These are phyloP conservation scores for Dorcus hopei DNA, from an alignment of 2,888 invertebrate species.

Conservation along the genomic window DNA sequence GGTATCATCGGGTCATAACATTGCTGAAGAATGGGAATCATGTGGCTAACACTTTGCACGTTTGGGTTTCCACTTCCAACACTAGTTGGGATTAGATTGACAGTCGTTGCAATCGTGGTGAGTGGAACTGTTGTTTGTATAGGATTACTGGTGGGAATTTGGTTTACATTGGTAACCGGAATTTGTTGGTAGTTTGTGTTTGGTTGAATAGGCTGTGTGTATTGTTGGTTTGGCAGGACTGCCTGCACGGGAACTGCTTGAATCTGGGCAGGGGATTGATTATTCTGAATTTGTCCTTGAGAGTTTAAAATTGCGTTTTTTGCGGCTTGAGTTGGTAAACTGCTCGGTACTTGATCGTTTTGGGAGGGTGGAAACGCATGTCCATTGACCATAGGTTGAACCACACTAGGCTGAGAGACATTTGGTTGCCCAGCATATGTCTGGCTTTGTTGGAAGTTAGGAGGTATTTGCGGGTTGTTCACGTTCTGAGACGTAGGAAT, in stretches of 20 bases:
- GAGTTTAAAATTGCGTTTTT: slow-evolving; percentile 40
- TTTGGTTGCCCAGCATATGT: slow-evolving; percentile 43
- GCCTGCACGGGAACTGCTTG: slow-evolving; percentile 21
- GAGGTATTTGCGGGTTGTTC: slow-evolving; percentile 23
- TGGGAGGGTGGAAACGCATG: slow-evolving; percentile 39
- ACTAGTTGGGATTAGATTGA: slow-evolving; percentile 11
- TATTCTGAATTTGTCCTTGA: slow-evolving; percentile 22
- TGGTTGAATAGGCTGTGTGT: slow-evolving; percentile 4
- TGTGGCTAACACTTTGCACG: slow-evolving; percentile 20
- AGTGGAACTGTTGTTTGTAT: slow-evolving; percentile 4
- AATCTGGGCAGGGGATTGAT: slow-evolving; percentile 8
- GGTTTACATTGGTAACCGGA: slow-evolving; percentile 5
- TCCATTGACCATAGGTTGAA: slow-evolving; percentile 43
- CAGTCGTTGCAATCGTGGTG: slow-evolving; percentile 7
- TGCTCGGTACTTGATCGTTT: slow-evolving; percentile 29
- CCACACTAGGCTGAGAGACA: slow-evolving; percentile 34
- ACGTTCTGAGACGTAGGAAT: slow-evolving; percentile 45
- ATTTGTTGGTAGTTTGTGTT: slow-evolving; percentile 9
- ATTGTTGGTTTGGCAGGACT: slow-evolving; percentile 12
- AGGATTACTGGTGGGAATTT: slow-evolving; percentile 12
- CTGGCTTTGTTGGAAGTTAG: slow-evolving; percentile 44
- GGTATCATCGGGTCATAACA: slow-evolving; percentile 16
- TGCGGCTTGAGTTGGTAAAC: slow-evolving; percentile 41
- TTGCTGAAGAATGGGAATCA: slow-evolving; percentile 15
- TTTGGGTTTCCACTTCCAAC: slow-evolving; percentile 9